phyloP scores from a whole-genome alignment of 1,140 invertebrate species.

The Trichonephila inaurata region DNA sequence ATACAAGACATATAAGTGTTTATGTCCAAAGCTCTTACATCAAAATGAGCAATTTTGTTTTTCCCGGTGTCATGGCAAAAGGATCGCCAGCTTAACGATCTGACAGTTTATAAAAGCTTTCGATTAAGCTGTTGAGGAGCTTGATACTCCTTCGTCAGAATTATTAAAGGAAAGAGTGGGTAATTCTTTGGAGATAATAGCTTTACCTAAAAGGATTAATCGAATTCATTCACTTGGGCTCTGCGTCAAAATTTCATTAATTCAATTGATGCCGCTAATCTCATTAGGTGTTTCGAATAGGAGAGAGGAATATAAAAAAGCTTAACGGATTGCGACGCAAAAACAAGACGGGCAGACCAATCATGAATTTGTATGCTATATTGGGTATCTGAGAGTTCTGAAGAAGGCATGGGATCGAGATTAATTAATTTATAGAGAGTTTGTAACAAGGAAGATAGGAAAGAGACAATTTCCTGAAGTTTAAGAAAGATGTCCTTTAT shows the following conservation, averaged over 20 bases:
- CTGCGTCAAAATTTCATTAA: constrained; percentile 53
- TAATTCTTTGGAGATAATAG: constrained; percentile 59
- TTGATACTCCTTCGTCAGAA: neutral
- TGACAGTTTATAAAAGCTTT: constrained; percentile 60
- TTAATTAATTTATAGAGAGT: neutral
- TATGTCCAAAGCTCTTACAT: neutral
- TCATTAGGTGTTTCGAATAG: constrained; percentile 10
- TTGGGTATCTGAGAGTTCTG: no score
- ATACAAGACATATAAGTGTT: no score
- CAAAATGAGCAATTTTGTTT: neutral
- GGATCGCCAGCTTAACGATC: neutral
- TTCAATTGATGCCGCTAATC: constrained; percentile 55
- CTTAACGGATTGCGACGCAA: neutral
- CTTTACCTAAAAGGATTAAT: constrained; percentile 61
- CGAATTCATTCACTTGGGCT: constrained; percentile 9
- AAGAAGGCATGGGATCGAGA: neutral
- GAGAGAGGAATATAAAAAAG: neutral
- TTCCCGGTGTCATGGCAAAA: neutral
- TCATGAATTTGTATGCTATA: no score
- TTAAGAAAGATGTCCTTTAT: no score
- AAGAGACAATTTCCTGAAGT: no score
- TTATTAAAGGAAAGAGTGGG: constrained; percentile 15
- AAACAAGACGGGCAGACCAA: neutral
- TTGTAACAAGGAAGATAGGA: neutral
- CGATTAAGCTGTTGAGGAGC: constrained; percentile 33